phyloP scores from a whole-genome alignment of 1,140 invertebrate genomes.

The Sinella curviseta region DNA sequence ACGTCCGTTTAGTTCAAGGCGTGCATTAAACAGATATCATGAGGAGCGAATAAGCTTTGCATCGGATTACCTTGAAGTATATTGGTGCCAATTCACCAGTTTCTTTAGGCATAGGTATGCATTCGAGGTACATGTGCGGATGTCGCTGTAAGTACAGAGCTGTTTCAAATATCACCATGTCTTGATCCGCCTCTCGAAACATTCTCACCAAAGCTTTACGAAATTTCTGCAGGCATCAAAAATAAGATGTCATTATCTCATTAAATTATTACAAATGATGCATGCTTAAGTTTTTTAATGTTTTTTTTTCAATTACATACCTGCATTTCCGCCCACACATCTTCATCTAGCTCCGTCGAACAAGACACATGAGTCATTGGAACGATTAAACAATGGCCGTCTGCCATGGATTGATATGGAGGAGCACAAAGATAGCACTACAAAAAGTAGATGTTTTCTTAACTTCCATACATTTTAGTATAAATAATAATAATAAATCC shows the following conservation, averaged over 20 bases:
- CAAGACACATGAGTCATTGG: slow-evolving; percentile 78
- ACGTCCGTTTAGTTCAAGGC: background rate
- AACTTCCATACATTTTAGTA: background rate
- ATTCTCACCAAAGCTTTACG: slow-evolving; percentile 74
- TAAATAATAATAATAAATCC: background rate
- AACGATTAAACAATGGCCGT: slow-evolving; percentile 83
- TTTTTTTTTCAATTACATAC: slow-evolving; percentile 55
- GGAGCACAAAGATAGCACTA: slow-evolving; percentile 75
- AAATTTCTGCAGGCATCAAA: slow-evolving; percentile 67
- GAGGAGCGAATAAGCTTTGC: too few species aligned
- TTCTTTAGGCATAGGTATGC: slow-evolving; percentile 81
- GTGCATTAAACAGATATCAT: too few species aligned
- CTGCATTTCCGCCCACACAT: slow-evolving; percentile 85
- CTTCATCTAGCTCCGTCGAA: slow-evolving; percentile 83
- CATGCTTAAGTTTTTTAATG: background rate
- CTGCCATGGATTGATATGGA: slow-evolving; percentile 72
- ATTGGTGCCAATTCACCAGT: slow-evolving; percentile 83
- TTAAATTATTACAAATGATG: slow-evolving; percentile 34
- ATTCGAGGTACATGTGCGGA: slow-evolving; percentile 85
- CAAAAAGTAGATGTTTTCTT: slow-evolving; percentile 15
- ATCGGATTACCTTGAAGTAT: slow-evolving; percentile 95
- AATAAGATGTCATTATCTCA: too few species aligned
- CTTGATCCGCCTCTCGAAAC: slow-evolving; percentile 69
- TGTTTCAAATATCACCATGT: slow-evolving; percentile 90
- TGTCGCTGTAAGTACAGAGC: slow-evolving; percentile 70